Conservation (phyloP, 2,797 vertebrate species). For the Halcyon badia region DNA sequence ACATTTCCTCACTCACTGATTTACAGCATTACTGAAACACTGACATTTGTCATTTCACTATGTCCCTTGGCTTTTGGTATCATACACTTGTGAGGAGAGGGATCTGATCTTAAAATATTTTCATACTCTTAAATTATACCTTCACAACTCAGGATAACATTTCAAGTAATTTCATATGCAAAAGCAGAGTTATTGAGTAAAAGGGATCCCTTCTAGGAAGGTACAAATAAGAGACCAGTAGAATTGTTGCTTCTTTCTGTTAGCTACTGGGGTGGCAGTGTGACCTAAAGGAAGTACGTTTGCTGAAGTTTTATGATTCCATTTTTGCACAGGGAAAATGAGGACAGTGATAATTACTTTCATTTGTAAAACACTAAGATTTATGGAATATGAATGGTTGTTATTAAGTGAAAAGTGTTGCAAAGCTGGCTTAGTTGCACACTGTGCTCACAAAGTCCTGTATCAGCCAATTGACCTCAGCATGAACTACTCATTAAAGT, state of each 20-base stretch:
- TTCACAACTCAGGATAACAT: not conserved
- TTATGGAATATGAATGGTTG: slow-evolving; percentile 20
- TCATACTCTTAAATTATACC: not conserved
- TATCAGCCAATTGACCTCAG: slow-evolving; percentile 35
- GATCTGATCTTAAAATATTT: not conserved
- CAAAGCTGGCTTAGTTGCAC: slow-evolving; percentile 19
- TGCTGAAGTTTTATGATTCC: not conserved
- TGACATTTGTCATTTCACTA: slow-evolving; percentile 24
- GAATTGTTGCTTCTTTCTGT: not conserved
- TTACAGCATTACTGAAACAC: not conserved
- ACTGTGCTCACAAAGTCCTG: not conserved
- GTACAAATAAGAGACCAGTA: not conserved
- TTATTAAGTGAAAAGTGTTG: slow-evolving; percentile 43
- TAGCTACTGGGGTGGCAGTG: not conserved
- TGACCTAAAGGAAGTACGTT: not conserved
- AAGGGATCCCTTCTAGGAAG: not conserved
- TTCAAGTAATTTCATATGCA: not conserved
- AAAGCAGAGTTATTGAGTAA: not conserved
- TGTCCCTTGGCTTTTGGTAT: slow-evolving; percentile 33
- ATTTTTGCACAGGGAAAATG: not conserved
- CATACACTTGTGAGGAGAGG: not conserved
- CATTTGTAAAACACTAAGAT: slow-evolving; percentile 38
- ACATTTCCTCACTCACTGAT: slow-evolving; percentile 8
- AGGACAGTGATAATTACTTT: slow-evolving; percentile 44
- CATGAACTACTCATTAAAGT: slow-evolving; percentile 45